phyloP scores from a whole-genome alignment of 1,140 invertebrate species.

The Periplaneta americana region DNA sequence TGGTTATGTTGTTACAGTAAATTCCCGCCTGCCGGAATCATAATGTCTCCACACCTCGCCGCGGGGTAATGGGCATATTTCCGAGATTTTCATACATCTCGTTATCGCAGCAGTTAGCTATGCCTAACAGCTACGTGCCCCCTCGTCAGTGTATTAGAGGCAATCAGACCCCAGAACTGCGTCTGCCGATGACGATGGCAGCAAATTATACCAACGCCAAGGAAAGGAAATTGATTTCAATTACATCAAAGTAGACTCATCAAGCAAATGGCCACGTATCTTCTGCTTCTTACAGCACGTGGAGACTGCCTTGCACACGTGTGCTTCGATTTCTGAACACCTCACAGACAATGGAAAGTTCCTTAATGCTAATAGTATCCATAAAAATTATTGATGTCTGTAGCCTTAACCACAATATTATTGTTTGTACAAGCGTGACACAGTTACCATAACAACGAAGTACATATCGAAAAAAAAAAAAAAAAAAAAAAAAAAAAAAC shows the following conservation, averaged over 20 bases:
- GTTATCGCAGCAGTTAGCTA: background rate
- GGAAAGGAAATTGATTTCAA: background rate
- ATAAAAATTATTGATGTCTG: too few species aligned
- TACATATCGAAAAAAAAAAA: too few species aligned
- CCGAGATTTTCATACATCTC: background rate
- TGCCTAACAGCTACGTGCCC: too few species aligned
- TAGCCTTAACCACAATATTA: too few species aligned
- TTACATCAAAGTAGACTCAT: background rate
- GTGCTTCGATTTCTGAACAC: too few species aligned
- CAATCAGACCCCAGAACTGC: background rate
- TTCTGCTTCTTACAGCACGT: background rate
- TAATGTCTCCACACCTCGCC: too few species aligned
- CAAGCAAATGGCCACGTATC: background rate
- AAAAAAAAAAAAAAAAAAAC: too few species aligned
- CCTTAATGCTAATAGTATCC: too few species aligned
- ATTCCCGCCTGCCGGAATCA: background rate
- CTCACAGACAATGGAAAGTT: too few species aligned
- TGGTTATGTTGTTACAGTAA: background rate
- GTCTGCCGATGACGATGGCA: background rate
- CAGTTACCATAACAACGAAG: too few species aligned
- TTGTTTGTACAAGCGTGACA: too few species aligned
- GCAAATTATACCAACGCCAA: background rate
- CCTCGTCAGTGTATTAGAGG: too few species aligned
- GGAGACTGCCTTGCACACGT: background rate
- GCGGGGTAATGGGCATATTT: background rate